A percentile compares a stretch with the other conserved stretches of the same genome.
phyloP scores from a whole-genome alignment of 2,113 vertebrate species.

The Tautogolabrus adspersus region DNA sequence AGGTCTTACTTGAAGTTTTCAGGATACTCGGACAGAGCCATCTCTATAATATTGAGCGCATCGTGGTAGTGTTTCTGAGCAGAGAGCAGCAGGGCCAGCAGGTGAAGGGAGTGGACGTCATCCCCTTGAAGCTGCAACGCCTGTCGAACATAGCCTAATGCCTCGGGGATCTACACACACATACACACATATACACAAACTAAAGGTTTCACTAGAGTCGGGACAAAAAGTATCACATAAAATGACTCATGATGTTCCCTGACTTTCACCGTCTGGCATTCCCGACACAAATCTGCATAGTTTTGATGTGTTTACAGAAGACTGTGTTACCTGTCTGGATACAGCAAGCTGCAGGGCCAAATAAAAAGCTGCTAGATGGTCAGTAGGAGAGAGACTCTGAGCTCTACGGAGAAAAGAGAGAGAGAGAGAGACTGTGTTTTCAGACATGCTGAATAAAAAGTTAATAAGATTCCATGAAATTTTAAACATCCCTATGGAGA shows the following conservation, averaged over 20 bases:
- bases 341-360: constrained; percentile 96
- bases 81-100: constrained; percentile 94
- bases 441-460: constrained; percentile 45
- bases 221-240: constrained; percentile 16
- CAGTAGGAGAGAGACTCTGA: constrained; percentile 94
- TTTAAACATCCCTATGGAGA: constrained; percentile 45
- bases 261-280: not conserved
- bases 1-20: constrained; percentile 95
- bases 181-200: constrained; percentile 31
- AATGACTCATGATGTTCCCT: not conserved
- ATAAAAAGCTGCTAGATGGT: constrained; percentile 97
- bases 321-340: constrained; percentile 93
- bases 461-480: constrained; percentile 37
- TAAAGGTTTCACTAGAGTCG: constrained; percentile 46
- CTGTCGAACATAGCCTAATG: constrained; percentile 95
- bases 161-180: constrained; percentile 93
- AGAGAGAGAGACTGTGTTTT: not conserved
- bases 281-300: not conserved
- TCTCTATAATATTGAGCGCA: constrained; percentile 96
- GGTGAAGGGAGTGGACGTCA: constrained; percentile 95
- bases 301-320: not conserved
- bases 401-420: constrained; percentile 82
- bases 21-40: constrained; percentile 97
- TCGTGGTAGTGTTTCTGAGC: constrained; percentile 99
- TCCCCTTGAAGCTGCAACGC: constrained; percentile 97